A percentile compares a stretch with the other conserved stretches of the same genome.
Conservation (phyloP, 2,888 invertebrate species). For the Atrina japonica region DNA sequence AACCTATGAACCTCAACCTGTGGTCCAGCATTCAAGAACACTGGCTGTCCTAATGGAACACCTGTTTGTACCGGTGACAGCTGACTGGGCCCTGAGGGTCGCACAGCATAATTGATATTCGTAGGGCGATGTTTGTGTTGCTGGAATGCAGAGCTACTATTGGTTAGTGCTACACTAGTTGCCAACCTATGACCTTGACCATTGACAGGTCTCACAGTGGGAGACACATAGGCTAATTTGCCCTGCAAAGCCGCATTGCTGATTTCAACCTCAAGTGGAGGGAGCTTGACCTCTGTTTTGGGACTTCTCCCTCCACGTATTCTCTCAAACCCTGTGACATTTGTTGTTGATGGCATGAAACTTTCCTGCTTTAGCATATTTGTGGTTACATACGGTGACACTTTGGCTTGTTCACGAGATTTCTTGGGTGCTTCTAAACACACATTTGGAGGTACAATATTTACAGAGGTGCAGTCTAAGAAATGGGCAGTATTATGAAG, state of each 20-base stretch:
- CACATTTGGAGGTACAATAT: slow-evolving; percentile 54
- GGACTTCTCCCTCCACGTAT: slow-evolving; percentile 59
- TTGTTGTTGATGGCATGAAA: slow-evolving; percentile 27
- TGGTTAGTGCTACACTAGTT: slow-evolving; percentile 52
- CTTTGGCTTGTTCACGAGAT: slow-evolving; percentile 61
- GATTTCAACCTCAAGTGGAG: slow-evolving; percentile 68
- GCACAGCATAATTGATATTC: slow-evolving; percentile 61
- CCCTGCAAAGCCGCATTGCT: slow-evolving; percentile 71
- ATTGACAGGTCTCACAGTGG: slow-evolving; percentile 69
- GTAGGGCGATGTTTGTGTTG: slow-evolving; percentile 53
- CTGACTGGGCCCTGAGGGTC: slow-evolving; percentile 62
- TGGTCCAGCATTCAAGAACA: slow-evolving; percentile 70
- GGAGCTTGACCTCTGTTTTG: slow-evolving; percentile 62
- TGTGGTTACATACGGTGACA: slow-evolving; percentile 56
- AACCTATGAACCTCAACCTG: slow-evolving; percentile 75
- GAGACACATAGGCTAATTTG: slow-evolving; percentile 75
- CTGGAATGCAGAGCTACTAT: slow-evolving; percentile 55
- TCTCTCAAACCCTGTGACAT: slow-evolving; percentile 39
- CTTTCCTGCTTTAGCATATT: slow-evolving; percentile 63
- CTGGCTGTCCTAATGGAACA: slow-evolving; percentile 69
- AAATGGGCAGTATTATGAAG: slow-evolving; percentile 38
- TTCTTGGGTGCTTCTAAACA: slow-evolving; percentile 51
- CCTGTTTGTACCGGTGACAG: slow-evolving; percentile 71
- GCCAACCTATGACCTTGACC: slow-evolving; percentile 46
- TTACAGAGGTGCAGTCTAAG: slow-evolving; percentile 43